Conservation (phyloP, 1,140 invertebrate species). For the Brachionus sp. region DNA sequence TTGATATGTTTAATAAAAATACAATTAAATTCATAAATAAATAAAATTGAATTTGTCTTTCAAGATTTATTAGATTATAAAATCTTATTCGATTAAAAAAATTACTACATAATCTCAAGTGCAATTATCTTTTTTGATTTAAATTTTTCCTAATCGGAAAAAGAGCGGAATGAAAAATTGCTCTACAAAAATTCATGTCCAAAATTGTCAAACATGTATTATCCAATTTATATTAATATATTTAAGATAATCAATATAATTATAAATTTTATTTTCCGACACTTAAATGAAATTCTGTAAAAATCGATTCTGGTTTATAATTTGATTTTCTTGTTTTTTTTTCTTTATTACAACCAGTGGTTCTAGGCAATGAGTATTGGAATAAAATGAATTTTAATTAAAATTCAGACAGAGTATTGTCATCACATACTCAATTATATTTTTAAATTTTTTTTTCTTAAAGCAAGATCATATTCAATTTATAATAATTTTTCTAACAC, state of each 20-base stretch:
- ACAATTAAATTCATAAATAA: not conserved
- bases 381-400: not conserved
- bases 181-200: not conserved
- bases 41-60: not conserved
- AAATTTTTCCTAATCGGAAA: not conserved
- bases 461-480: not conserved
- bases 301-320: not conserved
- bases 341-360: not conserved
- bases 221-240: not conserved
- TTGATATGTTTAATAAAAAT: not conserved
- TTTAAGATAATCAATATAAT: not conserved
- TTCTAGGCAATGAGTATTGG: not conserved
- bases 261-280: not conserved
- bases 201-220: not conserved
- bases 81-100: not conserved
- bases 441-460: not conserved
- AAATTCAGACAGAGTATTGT: not conserved
- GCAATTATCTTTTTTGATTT: not conserved
- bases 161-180: not conserved
- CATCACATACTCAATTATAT: not conserved
- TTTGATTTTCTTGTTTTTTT: conserved; percentile 1
- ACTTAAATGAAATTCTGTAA: not conserved
- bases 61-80: not conserved
- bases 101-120: not conserved
- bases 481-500: not conserved